phyloP scores from a whole-genome alignment of 1,140 invertebrate genomes.

The Scaptomyza graminum region DNA sequence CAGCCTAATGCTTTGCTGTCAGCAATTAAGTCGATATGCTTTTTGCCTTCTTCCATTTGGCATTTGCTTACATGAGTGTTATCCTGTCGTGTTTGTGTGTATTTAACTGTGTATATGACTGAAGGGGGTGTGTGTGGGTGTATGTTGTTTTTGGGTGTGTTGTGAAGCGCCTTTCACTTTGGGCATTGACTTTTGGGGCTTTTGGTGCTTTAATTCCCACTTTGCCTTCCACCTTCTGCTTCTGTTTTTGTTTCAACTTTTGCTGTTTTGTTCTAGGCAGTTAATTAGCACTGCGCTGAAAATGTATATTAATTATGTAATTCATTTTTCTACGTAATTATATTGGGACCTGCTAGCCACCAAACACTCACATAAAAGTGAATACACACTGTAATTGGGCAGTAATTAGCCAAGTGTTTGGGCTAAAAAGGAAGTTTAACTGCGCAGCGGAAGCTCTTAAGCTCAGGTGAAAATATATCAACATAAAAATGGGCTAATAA shows the following conservation, averaged over 20 bases:
- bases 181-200: conserved; percentile 44
- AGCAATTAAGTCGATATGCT: conserved; percentile 57
- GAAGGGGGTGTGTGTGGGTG: conserved; percentile 10
- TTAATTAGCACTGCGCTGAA: conserved; percentile 57
- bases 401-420: conserved; percentile 49
- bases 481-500: conserved; percentile 35
- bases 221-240: not conserved
- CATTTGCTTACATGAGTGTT: conserved; percentile 55
- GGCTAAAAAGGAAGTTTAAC: conserved; percentile 9
- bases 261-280: conserved; percentile 15
- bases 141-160: conserved; percentile 34
- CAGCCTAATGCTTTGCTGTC: conserved; percentile 45
- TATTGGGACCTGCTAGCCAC: conserved; percentile 46
- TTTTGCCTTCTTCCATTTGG: conserved; percentile 44
- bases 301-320: conserved; percentile 60
- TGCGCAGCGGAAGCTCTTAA: conserved; percentile 2
- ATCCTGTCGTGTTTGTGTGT: conserved; percentile 27
- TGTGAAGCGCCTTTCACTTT: conserved; percentile 41
- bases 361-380: conserved; percentile 33
- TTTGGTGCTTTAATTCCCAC: conserved; percentile 41
- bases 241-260: not conserved
- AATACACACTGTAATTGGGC: conserved; percentile 47
- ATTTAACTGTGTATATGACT: conserved; percentile 1
- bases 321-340: conserved; percentile 57
- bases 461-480: conserved; percentile 34